A percentile compares a stretch with the other conserved stretches of the same genome.
phyloP scores from a whole-genome alignment of 2,113 vertebrate genomes.

The Psittacara wagleri region DNA sequence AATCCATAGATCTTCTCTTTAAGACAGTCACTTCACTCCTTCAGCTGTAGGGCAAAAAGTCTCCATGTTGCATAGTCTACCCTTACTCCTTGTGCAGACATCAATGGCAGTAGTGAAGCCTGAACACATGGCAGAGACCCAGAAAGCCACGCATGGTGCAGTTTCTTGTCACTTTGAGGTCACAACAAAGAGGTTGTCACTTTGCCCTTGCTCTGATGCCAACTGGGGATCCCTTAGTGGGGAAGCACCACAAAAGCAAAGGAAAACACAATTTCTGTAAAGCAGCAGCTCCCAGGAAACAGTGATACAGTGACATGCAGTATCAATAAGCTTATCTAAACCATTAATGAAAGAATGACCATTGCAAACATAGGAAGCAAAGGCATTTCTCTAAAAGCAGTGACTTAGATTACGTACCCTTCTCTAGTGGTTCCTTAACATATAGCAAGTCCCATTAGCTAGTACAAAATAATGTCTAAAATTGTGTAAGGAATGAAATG shows the following conservation, averaged over 20 bases:
- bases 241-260: neutral
- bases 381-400: neutral
- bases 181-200: neutral
- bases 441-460: neutral
- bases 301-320: fast-evolving
- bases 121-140: neutral
- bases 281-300: neutral
- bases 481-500: neutral
- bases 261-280: neutral
- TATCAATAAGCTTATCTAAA: neutral
- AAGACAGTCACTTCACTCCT: neutral
- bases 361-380: neutral
- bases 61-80: neutral
- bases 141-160: fast-evolving
- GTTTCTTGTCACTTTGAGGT: neutral
- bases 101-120: neutral
- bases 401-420: neutral
- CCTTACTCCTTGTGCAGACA: neutral
- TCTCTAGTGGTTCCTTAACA: neutral
- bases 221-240: neutral
- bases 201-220: neutral
- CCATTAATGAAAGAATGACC: neutral
- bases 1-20: neutral
- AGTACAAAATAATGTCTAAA: neutral
- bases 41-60: neutral